Evolutionary conservation across 2,888 invertebrate genomes (phyloP).

Genomic region (Camptogramma bilineatum): DNA sequence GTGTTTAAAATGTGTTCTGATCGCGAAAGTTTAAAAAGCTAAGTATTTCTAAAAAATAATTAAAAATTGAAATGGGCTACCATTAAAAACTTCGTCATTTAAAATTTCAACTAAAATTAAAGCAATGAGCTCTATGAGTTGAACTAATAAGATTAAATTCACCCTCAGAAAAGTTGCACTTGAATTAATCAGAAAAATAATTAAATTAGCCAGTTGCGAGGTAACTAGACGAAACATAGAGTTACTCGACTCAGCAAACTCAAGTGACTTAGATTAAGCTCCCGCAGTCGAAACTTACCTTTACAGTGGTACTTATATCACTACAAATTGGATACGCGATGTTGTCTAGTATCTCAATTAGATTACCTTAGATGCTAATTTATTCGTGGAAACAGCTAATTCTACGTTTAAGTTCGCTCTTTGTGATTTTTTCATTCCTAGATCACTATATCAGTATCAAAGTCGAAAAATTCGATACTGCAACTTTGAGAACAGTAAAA

Average conservation of each 20-base stretch:
- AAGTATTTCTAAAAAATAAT: background rate
- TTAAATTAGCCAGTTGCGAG: constrained; percentile 31
- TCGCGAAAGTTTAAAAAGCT: no score
- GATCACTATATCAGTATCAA: no score
- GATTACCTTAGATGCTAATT: background rate
- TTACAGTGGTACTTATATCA: constrained; percentile 3
- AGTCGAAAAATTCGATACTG: no score
- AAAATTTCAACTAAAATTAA: constrained; percentile 1
- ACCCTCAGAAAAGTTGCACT: constrained; percentile 21
- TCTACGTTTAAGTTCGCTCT: background rate
- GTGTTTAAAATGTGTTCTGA: no score
- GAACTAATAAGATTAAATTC: constrained; percentile 25
- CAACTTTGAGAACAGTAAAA: no score
- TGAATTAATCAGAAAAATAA: constrained; percentile 35
- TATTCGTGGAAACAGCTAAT: background rate
- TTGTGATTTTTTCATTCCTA: no score
- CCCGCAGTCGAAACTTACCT: constrained; percentile 3
- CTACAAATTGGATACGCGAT: constrained; percentile 3
- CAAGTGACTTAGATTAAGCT: constrained; percentile 29
- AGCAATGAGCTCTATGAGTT: constrained; percentile 9
- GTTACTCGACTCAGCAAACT: constrained; percentile 35
- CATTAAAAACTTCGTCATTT: background rate
- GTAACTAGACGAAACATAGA: constrained; percentile 32
- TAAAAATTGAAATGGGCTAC: no score
- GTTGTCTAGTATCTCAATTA: background rate